Percentiles rank a stretch among this genome's conserved stretches.
phyloP scores from a whole-genome alignment of 2,888 invertebrate genomes.

The Neocrepidodera transversa region DNA sequence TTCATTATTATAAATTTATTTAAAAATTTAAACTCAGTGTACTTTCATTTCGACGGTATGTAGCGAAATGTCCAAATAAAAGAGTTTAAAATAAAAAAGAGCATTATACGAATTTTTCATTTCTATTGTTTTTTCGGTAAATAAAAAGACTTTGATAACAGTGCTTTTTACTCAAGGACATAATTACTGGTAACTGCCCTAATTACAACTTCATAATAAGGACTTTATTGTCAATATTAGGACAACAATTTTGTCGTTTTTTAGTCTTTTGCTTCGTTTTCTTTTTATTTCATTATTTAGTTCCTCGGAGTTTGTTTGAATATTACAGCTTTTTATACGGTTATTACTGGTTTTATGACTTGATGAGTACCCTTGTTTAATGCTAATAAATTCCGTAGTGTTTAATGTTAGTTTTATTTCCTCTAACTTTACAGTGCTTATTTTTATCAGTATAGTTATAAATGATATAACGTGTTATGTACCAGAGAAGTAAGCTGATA shows the following conservation, averaged over 20 bases:
- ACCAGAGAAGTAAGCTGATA: too few species aligned
- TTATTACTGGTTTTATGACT: conserved; percentile 5
- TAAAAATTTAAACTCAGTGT: too few species aligned
- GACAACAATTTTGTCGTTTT: conserved; percentile 5
- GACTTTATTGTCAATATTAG: conserved; percentile 4
- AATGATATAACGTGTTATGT: not conserved
- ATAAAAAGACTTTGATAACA: not conserved
- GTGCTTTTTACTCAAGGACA: not conserved
- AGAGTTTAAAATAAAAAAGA: not conserved
- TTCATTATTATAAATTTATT: too few species aligned
- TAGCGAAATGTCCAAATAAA: too few species aligned
- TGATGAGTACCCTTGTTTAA: conserved; percentile 3
- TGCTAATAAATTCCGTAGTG: conserved; percentile 5
- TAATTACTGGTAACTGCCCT: conserved; percentile 1
- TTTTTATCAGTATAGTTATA: not conserved
- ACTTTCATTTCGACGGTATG: too few species aligned
- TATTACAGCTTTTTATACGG: conserved; percentile 11
- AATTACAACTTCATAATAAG: not conserved
- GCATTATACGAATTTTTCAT: not conserved
- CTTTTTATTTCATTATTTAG: conserved; percentile 4
- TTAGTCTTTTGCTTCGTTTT: not conserved
- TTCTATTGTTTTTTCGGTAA: not conserved
- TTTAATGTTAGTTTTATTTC: conserved; percentile 6
- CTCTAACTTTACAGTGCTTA: not conserved
- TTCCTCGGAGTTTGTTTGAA: conserved; percentile 7